These are phyloP conservation scores for Drosophila algonquin DNA, from an alignment of 2,888 invertebrate species.

Conservation along the genomic window DNA sequence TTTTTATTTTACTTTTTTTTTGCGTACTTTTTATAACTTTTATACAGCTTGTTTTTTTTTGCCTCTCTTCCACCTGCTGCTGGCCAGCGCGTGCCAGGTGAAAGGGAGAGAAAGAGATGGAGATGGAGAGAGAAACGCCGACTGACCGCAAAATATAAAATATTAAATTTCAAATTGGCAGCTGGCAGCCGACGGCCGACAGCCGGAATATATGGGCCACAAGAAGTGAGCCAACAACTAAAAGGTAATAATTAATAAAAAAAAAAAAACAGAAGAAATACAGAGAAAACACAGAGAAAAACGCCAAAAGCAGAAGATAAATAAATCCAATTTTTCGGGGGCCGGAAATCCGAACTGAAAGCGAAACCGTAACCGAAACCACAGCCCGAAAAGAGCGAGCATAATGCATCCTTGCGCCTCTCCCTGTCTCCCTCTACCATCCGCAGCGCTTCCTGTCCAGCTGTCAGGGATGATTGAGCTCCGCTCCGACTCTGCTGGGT, in stretches of 20 bases:
- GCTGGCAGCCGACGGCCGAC: conserved; percentile 51
- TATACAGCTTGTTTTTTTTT: conserved; percentile 20
- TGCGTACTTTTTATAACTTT: conserved; percentile 27
- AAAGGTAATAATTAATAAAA: conserved; percentile 43
- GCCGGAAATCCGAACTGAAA: conserved; percentile 42
- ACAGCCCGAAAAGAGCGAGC: conserved; percentile 36
- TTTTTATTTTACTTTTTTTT: conserved; percentile 23
- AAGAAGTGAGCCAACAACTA: not conserved
- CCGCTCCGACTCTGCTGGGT: too few relatives aligned
- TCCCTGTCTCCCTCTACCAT: not conserved
- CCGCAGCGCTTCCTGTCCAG: conserved; percentile 38
- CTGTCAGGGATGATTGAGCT: conserved; percentile 42
- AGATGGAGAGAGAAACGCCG: not conserved
- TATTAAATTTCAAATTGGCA: conserved; percentile 70
- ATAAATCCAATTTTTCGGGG: conserved; percentile 33
- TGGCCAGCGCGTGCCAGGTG: conserved; percentile 44
- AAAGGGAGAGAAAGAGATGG: conserved; percentile 24
- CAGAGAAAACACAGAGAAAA: not conserved
- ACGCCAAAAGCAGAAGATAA: conserved; percentile 17
- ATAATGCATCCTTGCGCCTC: conserved; percentile 49
- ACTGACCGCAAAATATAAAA: conserved; percentile 58
- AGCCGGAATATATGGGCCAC: conserved; percentile 35
- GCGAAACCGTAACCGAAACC: conserved; percentile 41
- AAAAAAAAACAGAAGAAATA: not conserved
- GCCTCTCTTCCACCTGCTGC: conserved; percentile 17